phyloP scores from a whole-genome alignment of 2,113 vertebrate species.

The Phrynocephalus versicolor region DNA sequence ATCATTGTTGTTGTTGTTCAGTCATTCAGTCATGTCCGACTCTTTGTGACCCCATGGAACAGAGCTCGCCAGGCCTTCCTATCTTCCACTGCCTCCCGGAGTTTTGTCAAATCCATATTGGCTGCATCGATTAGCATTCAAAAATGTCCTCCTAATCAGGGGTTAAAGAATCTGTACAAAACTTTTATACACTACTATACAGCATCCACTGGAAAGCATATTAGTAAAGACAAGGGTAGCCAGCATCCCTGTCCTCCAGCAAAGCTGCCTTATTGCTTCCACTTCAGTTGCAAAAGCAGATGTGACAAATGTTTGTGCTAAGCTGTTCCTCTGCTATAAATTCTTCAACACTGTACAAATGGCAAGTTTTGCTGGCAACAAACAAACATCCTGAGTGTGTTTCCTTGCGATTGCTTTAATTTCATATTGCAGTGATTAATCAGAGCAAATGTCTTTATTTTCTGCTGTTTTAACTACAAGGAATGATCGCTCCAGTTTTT shows the following conservation, averaged over 20 bases:
- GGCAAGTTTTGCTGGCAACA: conserved; percentile 47
- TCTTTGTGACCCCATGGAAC: no score
- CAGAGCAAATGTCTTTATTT: conserved; percentile 78
- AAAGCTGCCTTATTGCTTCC: conserved; percentile 30
- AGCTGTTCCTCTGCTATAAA: conserved; percentile 43
- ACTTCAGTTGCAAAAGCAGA: conserved; percentile 1
- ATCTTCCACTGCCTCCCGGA: no score
- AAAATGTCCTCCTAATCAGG: background rate
- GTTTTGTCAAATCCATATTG: no score
- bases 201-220: background rate
- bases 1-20: background rate
- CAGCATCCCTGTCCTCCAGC: background rate
- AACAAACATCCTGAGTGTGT: conserved; percentile 45
- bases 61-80: no score
- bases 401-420: conserved; percentile 68
- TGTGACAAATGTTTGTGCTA: background rate
- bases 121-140: no score
- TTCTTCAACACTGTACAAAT: conserved; percentile 32
- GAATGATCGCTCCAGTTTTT: conserved; percentile 80
- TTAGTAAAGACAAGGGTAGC: background rate
- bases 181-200: no score
- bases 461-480: conserved; percentile 82
- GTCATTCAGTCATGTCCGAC: no score
- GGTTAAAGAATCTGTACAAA: background rate
- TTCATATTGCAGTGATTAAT: conserved; percentile 79